Percentiles rank a stretch among this genome's conserved stretches.
Evolutionary conservation across 1,140 invertebrate genomes (phyloP).

Genomic region (Panulirus ornatus): DNA sequence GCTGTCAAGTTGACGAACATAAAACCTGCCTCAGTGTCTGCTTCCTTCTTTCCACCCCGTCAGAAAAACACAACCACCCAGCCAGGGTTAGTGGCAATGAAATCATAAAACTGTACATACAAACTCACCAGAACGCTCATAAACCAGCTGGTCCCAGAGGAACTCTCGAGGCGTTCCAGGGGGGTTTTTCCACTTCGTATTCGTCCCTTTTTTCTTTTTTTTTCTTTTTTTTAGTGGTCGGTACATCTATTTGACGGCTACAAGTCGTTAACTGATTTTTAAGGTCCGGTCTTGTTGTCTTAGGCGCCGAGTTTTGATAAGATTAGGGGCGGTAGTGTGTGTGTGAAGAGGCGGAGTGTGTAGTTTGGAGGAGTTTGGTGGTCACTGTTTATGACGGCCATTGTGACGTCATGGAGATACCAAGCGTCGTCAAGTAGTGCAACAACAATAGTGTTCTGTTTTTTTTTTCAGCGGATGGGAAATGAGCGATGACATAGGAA

Average conservation of each 20-base stretch:
- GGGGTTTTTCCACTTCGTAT: background rate
- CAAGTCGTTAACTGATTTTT: slow-evolving; percentile 32
- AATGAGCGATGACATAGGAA: too few species aligned
- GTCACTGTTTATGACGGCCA: background rate
- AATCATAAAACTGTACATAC: slow-evolving; percentile 21
- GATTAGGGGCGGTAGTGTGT: background rate
- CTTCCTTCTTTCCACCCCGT: background rate
- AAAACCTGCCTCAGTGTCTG: background rate
- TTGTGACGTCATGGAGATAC: background rate
- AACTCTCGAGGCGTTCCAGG: background rate
- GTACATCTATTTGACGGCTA: background rate
- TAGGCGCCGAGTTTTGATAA: slow-evolving; percentile 36
- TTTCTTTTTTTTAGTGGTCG: background rate
- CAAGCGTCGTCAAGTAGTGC: background rate
- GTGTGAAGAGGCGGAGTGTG: background rate
- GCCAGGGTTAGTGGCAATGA: slow-evolving; percentile 4
- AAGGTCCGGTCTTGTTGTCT: slow-evolving; percentile 23
- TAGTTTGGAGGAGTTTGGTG: background rate
- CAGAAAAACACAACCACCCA: background rate
- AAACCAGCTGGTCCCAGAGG: background rate
- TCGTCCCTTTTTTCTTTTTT: background rate
- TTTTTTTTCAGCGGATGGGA: too few species aligned
- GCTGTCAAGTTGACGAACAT: background rate
- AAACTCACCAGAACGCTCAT: background rate
- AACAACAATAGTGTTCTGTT: background rate